These are phyloP conservation scores for Pantala flavescens DNA, from an alignment of 1,140 invertebrate species.

Conservation along the genomic window DNA sequence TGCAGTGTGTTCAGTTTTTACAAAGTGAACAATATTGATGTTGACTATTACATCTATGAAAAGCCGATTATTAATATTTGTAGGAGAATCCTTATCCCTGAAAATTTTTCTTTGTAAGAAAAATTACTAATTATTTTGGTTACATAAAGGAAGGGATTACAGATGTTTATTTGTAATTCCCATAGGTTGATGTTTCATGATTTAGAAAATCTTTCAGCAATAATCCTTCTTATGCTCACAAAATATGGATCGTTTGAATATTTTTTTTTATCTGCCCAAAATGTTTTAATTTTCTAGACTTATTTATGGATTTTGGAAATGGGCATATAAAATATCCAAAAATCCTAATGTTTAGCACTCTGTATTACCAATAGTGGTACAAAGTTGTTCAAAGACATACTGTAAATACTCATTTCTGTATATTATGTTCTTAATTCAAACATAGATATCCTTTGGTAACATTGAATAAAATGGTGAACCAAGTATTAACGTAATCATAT, in stretches of 20 bases:
- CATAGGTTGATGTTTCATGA: neutral
- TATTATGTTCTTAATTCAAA: neutral
- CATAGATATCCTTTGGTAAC: neutral
- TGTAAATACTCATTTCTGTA: conserved; percentile 7
- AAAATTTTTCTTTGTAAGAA: neutral
- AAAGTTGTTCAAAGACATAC: neutral
- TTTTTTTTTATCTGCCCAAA: neutral
- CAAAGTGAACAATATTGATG: neutral
- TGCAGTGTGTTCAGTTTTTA: neutral
- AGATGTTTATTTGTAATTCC: neutral
- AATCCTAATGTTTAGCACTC: neutral
- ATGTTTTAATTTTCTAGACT: neutral
- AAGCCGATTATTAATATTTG: neutral
- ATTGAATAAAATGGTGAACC: neutral
- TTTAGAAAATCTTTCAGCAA: neutral
- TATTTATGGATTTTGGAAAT: neutral
- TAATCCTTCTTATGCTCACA: neutral
- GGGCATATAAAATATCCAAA: neutral
- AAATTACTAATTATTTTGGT: neutral
- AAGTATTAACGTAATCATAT: neutral
- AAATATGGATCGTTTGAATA: neutral
- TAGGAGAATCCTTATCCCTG: neutral
- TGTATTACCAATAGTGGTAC: neutral
- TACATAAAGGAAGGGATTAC: neutral
- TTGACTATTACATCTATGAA: neutral